Percentiles rank a stretch among this genome's conserved stretches.
Evolutionary conservation across 2,113 vertebrate species (phyloP).

Genomic region (Myiagra hebetior): DNA sequence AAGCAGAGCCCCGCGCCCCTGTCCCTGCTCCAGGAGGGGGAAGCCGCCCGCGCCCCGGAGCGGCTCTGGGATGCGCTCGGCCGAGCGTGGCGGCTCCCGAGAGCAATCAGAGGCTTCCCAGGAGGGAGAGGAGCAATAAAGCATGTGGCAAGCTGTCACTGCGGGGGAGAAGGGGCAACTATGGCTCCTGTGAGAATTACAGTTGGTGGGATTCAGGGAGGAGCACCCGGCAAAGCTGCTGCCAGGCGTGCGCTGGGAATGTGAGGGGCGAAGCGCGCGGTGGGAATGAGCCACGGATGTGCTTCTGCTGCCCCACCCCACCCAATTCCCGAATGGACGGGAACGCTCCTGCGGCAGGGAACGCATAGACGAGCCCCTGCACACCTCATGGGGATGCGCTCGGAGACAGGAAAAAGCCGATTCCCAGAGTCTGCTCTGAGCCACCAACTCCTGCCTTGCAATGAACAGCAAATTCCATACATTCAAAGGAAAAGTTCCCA

Average conservation of each 20-base stretch:
- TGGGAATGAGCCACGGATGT: neutral
- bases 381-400: fast-evolving
- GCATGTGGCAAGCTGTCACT: neutral
- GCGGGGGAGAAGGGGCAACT: neutral
- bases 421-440: neutral
- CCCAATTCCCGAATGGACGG: fast-evolving
- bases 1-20: fast-evolving
- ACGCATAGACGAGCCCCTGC: neutral
- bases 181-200: neutral
- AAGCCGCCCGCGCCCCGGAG: fast-evolving
- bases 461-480: fast-evolving
- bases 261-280: fast-evolving
- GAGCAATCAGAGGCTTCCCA: neutral
- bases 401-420: neutral
- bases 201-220: fast-evolving
- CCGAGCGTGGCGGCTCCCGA: neutral
- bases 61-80: neutral
- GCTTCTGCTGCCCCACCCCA: fast-evolving
- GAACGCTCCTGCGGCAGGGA: neutral
- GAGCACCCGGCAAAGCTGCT: neutral
- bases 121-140: neutral
- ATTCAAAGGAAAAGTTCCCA: neutral
- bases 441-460: neutral
- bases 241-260: fast-evolving
- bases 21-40: neutral